Percentiles rank a stretch among this genome's conserved stretches.
Conservation (phyloP, 2,888 invertebrate species). For the Seira sanloemensis region DNA sequence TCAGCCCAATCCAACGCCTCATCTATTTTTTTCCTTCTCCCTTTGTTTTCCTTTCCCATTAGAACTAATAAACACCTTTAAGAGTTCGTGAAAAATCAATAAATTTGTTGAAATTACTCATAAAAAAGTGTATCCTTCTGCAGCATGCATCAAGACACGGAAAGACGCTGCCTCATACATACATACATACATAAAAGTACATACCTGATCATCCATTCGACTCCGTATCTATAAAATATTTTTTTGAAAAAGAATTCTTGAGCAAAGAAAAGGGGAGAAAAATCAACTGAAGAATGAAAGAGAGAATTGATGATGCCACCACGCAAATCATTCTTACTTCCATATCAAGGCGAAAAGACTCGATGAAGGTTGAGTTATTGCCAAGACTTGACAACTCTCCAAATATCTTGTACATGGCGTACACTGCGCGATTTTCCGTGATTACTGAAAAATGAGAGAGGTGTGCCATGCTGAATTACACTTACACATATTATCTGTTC, state of each 20-base stretch:
- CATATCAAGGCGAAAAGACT: conserved; percentile 58
- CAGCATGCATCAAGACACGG: neutral
- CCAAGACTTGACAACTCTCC: conserved; percentile 64
- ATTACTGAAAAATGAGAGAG: conserved; percentile 65
- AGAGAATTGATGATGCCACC: conserved; percentile 59
- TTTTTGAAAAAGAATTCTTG: neutral
- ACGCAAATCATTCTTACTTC: conserved; percentile 65
- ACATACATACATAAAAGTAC: too few species aligned
- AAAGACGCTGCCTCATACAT: neutral
- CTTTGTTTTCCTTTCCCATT: conserved; percentile 32
- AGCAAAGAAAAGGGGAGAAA: neutral
- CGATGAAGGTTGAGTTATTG: conserved; percentile 66
- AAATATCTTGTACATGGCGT: too few species aligned
- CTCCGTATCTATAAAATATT: neutral
- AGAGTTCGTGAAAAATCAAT: conserved; percentile 30
- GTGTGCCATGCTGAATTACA: conserved; percentile 65
- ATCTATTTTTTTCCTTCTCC: neutral
- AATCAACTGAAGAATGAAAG: conserved; percentile 7
- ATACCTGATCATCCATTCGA: neutral
- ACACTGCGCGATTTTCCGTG: too few species aligned
- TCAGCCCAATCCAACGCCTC: neutral
- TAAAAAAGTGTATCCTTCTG: neutral
- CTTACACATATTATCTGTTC: too few species aligned
- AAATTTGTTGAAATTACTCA: conserved; percentile 11
- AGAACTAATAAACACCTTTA: conserved; percentile 22